Evolutionary conservation across 2,113 vertebrate species (phyloP).

Genomic region (Dasypus novemcinctus): DNA sequence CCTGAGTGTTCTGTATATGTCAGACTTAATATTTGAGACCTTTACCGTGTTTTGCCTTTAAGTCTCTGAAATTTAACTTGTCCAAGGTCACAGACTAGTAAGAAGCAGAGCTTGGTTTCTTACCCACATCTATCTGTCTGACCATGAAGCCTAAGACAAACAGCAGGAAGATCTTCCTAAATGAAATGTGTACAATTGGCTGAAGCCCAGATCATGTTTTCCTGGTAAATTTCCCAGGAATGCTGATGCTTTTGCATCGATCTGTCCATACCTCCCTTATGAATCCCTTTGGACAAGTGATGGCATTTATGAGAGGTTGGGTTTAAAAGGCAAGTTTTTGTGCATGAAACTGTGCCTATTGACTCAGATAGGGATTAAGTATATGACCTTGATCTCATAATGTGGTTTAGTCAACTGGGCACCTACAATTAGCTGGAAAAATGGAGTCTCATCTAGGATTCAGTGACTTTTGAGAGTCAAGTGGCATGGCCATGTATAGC

Average conservation of each 20-base stretch:
- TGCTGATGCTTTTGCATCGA: neutral
- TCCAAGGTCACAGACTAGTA: neutral
- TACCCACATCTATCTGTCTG: neutral
- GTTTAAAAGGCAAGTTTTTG: conserved; percentile 13
- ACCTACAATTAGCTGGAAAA: neutral
- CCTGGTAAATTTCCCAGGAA: neutral
- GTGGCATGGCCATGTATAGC: neutral
- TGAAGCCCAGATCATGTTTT: neutral
- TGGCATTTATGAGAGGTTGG: conserved; percentile 23
- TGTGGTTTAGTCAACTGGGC: neutral
- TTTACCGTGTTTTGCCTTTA: conserved; percentile 14
- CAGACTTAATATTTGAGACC: neutral
- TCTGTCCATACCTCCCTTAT: neutral
- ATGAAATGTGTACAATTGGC: neutral
- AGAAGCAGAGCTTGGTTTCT: conserved; percentile 28
- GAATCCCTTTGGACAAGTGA: neutral
- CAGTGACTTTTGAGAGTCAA: neutral
- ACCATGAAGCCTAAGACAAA: neutral
- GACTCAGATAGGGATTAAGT: neutral
- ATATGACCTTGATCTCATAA: neutral
- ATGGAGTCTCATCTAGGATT: neutral
- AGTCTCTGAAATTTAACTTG: conserved; percentile 23
- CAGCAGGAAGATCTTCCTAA: neutral
- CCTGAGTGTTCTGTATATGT: neutral
- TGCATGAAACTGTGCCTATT: neutral